These are phyloP conservation scores for Sylvietta virens DNA, from an alignment of 2,113 vertebrate genomes.

Conservation along the genomic window DNA sequence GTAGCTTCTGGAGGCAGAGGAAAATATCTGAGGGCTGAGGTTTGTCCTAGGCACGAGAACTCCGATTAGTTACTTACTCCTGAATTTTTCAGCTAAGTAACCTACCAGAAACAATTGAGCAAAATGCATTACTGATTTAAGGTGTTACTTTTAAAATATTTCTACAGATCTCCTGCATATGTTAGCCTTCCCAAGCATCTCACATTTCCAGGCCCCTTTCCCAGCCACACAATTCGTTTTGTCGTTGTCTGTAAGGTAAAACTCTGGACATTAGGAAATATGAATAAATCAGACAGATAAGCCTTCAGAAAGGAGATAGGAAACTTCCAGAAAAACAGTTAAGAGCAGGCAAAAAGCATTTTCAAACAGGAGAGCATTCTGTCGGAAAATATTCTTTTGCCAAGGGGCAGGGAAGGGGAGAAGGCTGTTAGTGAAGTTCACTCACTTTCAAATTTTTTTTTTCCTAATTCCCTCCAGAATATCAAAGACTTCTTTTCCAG, in stretches of 20 bases:
- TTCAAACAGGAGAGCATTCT: not conserved
- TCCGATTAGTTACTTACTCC: not conserved
- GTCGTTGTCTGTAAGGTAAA: not conserved
- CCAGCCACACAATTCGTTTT: not conserved
- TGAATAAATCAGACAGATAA: not conserved
- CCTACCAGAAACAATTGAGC: not conserved
- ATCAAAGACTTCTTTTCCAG: slow-evolving; percentile 40
- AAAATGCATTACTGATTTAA: not conserved
- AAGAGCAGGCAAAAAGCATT: not conserved
- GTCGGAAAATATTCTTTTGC: not conserved
- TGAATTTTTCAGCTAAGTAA: not conserved
- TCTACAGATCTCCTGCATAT: not conserved
- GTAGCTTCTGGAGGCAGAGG: not conserved
- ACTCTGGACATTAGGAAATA: not conserved
- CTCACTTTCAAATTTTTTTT: not conserved
- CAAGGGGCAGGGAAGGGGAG: not conserved
- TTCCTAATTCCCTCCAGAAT: not conserved
- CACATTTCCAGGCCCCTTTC: not conserved
- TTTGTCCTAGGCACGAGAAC: not conserved
- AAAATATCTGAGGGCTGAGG: not conserved
- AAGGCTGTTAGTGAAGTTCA: not conserved
- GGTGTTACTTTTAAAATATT: not conserved
- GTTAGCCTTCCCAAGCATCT: not conserved
- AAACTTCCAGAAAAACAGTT: not conserved
- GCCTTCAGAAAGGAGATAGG: not conserved